These are phyloP conservation scores for Echinometra lucunter DNA, from an alignment of 53 echinoderm and acorn worm species.

Conservation along the genomic window DNA sequence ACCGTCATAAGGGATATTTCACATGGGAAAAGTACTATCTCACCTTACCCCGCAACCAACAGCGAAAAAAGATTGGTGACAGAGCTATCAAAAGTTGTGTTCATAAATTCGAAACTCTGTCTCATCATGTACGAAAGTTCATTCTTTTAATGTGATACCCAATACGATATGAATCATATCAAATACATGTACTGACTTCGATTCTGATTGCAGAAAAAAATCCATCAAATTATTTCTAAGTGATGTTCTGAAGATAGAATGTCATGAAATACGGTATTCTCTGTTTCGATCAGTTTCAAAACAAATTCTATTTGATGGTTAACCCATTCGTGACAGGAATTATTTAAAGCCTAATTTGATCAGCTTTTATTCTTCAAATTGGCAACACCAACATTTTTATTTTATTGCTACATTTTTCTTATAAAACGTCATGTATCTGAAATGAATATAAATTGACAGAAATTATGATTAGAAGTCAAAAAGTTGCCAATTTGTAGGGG, in stretches of 20 bases:
- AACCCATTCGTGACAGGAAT: too few relatives aligned
- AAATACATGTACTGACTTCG: neutral
- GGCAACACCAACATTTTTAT: too few relatives aligned
- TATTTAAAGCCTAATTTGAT: too few relatives aligned
- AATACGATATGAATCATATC: neutral
- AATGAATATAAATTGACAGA: too few relatives aligned
- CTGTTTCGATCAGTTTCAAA: slow-evolving; percentile 17
- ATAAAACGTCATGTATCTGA: too few relatives aligned
- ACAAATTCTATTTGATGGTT: neutral
- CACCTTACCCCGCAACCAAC: neutral
- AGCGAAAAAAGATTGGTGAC: neutral
- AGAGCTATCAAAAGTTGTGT: neutral
- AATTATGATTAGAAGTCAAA: too few relatives aligned
- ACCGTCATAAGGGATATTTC: neutral
- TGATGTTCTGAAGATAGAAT: neutral
- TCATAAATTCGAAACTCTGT: neutral
- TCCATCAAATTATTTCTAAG: neutral
- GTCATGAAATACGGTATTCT: neutral
- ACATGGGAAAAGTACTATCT: neutral
- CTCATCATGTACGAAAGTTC: neutral
- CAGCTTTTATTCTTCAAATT: too few relatives aligned
- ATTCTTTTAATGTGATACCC: neutral
- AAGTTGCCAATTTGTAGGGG: too few relatives aligned
- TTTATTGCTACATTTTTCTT: too few relatives aligned
- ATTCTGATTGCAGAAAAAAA: neutral